Base-by-base conservation (phyloP, 2,797 vertebrate species). In the Austrolebias charrua region DNA sequence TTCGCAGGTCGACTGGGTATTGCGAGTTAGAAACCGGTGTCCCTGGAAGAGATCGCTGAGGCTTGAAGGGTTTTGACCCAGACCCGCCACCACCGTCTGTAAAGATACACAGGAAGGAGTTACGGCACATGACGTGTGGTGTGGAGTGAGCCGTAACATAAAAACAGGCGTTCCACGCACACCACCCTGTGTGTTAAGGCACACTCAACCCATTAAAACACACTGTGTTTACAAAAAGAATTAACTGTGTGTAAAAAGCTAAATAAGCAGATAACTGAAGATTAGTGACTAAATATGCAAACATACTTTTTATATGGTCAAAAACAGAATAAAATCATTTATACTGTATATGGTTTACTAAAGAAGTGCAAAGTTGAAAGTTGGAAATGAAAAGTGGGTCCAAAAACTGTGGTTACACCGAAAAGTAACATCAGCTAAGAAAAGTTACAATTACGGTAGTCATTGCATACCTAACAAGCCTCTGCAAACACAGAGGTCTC, bases 31-130 rank as follows among this genome's bases (percentile, higher is more conserved):
- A 92, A 61, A 95, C 92, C 2, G 95, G 92, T 0, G 94, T 94
- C 62, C 94, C 95, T 0, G 95, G 95, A 4, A 97, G 93, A 53
- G 96, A 97, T 38, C 94, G 90, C 52, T 96, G 94, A 0, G 96
- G 90, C 73, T 95, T 94, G 64, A 98, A 89, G 10, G 93, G 86
- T 35, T 95, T 94, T 5, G 78, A 60, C 13, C 81, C 81, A 1
- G 87, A 82, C 49, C 88, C 92, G 58, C 90, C 88, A 55, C 90
- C 90, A 63, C 94, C 69, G 80, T 97, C 96, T 98, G 80, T 15
- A 60, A 49, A 49, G 10, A 80, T 3, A 81, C 31, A 74, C 11
- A 60, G 31, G 46, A 38, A 49, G n/a, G 11, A 45, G 20, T 31
- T 45, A 54, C 0, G 24, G 18, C 3, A 38, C 31, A 14, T 12